These are phyloP conservation scores for Tipula unca DNA, from an alignment of 2,888 invertebrate genomes.

Conservation along the genomic window DNA sequence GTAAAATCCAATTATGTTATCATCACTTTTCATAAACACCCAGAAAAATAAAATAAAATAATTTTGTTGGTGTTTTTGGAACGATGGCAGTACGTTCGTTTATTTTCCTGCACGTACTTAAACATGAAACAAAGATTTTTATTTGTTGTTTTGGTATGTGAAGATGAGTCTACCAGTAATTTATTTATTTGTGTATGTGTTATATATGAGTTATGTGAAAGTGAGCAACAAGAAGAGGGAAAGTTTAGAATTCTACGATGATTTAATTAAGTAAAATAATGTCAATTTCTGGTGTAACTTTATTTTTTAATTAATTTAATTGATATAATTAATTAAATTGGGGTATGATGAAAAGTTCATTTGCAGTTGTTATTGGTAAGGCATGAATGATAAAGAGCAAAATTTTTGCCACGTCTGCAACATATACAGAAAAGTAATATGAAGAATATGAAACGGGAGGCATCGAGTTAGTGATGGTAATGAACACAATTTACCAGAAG, in stretches of 20 bases:
- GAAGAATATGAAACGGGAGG: no score
- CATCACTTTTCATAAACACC: neutral
- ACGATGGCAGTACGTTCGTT: neutral
- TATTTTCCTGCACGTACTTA: neutral
- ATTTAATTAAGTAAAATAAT: neutral
- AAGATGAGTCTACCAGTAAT: neutral
- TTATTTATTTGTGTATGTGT: neutral
- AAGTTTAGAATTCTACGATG: neutral
- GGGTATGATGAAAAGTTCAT: neutral
- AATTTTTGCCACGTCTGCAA: neutral
- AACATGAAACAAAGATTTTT: neutral
- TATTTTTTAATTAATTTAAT: neutral
- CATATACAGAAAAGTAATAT: no score
- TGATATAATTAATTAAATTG: neutral
- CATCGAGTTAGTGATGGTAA: no score
- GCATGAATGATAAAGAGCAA: neutral
- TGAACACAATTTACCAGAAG: no score
- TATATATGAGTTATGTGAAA: neutral
- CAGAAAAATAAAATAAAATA: neutral
- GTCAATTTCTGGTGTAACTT: neutral
- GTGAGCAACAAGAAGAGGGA: neutral
- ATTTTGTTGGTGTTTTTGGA: neutral
- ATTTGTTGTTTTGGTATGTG: neutral
- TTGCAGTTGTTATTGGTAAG: neutral
- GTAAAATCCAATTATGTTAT: neutral